Evolutionary conservation across 1,140 invertebrate species (phyloP), one percentile per base, ranked within the genome.

Genomic region (Monochamus saltuarius): DNA sequence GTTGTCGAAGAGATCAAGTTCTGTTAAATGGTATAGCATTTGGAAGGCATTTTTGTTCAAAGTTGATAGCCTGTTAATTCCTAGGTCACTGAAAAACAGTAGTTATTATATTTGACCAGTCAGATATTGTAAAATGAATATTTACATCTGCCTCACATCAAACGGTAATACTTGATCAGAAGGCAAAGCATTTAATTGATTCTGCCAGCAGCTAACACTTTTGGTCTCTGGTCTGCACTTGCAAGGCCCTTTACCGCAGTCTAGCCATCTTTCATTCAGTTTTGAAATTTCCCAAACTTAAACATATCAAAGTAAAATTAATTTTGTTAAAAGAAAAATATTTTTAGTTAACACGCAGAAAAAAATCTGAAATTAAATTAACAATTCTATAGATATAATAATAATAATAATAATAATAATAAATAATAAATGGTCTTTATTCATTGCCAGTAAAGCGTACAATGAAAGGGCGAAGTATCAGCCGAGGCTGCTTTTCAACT

Each of bases 1-100:
- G 73, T 94, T 94, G 69, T 89, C 86, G 55, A 89, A 90, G 59
- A 92, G 76, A 72, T 93, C 90, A 75, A 92, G 76, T 72, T 91
- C 85, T 3, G 79, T 82, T 6, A 92, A 76, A 22, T 85, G 80
- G 0, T 80, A 81, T 72, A 92, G 78, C 4, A 84, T 84, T 51
- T 83, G 81, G 69, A 92, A 91, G 0, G 87, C 84, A 57, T 87
- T 85, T 72, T 88, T 88, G 72, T 91, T 87, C 13, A 92, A 76
- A 0, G 87, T 87, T 8, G 82, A 83, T 14, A 92, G 72, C 36
- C 81, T 79, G 70, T 92, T 92, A 6, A 86, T 84, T 0, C 88
- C 89, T 11, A 92, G 76, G 70, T 92, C 89, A 56, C 89, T 91
- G 72, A 60, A 77, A 83, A 39, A 56, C 58, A 29, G 3, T 13